phyloP scores from a whole-genome alignment of 1,140 invertebrate species.

The Oncopodura yosiiana region DNA sequence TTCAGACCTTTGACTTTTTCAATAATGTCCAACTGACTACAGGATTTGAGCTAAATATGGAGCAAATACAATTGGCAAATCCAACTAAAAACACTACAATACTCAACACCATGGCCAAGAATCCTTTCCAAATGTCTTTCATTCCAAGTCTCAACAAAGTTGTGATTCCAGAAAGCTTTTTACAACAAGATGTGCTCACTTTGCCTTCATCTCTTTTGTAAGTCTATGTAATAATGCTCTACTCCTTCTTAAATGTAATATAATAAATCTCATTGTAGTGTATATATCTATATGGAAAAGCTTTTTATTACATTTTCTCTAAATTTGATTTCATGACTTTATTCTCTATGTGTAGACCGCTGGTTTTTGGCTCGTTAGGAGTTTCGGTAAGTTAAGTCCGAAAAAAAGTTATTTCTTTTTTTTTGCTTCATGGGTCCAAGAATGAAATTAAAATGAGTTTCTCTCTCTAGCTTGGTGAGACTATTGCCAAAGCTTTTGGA shows the following conservation, averaged over 20 bases:
- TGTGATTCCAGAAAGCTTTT: conserved; percentile 41
- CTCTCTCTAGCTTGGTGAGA: conserved; percentile 25
- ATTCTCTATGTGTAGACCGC: conserved; percentile 14
- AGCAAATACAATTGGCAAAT: conserved; percentile 36
- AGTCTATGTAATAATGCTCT: conserved; percentile 3
- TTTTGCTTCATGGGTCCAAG: too few relatives aligned
- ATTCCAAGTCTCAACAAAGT: conserved; percentile 43
- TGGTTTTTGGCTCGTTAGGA: conserved; percentile 20
- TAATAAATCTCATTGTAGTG: too few relatives aligned
- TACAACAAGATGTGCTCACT: conserved; percentile 31
- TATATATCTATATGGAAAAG: too few relatives aligned
- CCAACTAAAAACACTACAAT: conserved; percentile 38
- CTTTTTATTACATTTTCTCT: background rate
- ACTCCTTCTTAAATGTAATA: background rate
- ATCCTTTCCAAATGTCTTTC: conserved; percentile 38
- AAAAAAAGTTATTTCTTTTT: too few relatives aligned
- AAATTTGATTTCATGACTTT: background rate
- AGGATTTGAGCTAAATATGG: conserved; percentile 38
- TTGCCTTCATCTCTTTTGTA: conserved; percentile 15
- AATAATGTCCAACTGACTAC: conserved; percentile 42
- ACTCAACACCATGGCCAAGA: conserved; percentile 35
- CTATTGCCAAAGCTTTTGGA: conserved; percentile 25
- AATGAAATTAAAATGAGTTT: too few relatives aligned
- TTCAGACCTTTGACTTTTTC: conserved; percentile 47
- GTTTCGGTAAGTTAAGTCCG: conserved; percentile 3